Conservation (phyloP, 2,797 vertebrate genomes). For the Cossypha dichroa region DNA sequence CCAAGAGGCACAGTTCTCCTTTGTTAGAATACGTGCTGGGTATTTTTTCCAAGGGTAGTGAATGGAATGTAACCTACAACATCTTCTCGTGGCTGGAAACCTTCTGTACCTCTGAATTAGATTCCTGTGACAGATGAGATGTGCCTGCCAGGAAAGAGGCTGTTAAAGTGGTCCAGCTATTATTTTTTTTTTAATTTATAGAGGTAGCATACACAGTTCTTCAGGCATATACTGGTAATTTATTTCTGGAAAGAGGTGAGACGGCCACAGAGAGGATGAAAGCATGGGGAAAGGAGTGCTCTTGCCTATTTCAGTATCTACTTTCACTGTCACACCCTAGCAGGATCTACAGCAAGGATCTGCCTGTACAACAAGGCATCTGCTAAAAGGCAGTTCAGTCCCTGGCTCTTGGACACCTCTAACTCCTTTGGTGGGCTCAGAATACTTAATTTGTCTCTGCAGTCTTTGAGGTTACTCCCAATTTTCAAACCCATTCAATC, state of each 20-base stretch:
- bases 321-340: background rate
- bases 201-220: background rate
- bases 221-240: background rate
- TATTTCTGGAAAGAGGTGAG: background rate
- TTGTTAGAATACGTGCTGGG: background rate
- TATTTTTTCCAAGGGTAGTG: background rate
- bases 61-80: background rate
- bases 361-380: background rate
- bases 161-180: background rate
- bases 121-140: background rate
- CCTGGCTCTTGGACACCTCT: background rate
- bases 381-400: background rate
- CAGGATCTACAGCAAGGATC: background rate
- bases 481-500: background rate
- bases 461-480: background rate
- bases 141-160: background rate
- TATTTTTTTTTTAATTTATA: background rate
- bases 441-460: background rate
- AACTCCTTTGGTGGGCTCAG: background rate
- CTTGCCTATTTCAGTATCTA: background rate
- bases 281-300: background rate
- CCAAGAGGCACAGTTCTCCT: background rate
- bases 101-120: background rate
- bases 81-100: slow-evolving; percentile 17
- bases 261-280: background rate